A percentile compares a stretch with the other conserved stretches of the same genome.
Conservation (phyloP, 2,797 vertebrate species). For the Poeciliopsis gracilis region DNA sequence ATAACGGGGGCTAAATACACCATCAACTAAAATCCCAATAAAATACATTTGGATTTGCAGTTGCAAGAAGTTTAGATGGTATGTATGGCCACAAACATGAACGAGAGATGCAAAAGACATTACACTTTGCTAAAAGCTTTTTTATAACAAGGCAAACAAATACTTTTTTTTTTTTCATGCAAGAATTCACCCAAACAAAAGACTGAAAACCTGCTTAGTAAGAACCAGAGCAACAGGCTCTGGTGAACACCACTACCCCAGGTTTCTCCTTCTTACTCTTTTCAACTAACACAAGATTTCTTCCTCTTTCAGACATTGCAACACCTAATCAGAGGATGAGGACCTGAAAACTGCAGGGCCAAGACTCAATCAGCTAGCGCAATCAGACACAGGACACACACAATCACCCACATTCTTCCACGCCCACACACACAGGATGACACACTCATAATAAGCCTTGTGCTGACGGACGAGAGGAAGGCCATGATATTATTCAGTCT, state of each 20-base stretch:
- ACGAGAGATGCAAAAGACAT: neutral
- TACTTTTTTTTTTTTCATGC: neutral
- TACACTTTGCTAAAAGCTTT: neutral
- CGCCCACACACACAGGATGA: slow-evolving; percentile 21
- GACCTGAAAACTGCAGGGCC: slow-evolving; percentile 68
- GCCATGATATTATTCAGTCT: slow-evolving; percentile 77
- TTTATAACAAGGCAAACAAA: neutral
- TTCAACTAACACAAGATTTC: slow-evolving; percentile 29
- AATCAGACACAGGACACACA: slow-evolving; percentile 67
- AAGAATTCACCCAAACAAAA: neutral
- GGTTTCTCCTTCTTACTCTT: neutral
- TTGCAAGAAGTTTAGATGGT: neutral
- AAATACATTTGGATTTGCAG: neutral
- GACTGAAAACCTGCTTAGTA: slow-evolving; percentile 2
- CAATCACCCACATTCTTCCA: slow-evolving; percentile 28
- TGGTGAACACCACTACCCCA: slow-evolving; percentile 25
- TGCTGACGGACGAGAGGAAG: slow-evolving; percentile 66
- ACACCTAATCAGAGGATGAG: slow-evolving; percentile 73
- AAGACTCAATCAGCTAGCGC: slow-evolving; percentile 73
- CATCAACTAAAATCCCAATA: neutral
- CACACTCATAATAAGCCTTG: slow-evolving; percentile 65
- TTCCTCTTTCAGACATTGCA: slow-evolving; percentile 61
- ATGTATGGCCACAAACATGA: neutral
- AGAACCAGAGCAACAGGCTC: slow-evolving; percentile 16
- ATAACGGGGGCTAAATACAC: neutral